phyloP scores from a whole-genome alignment of 1,140 invertebrate species.

The Neotoxoptera formosana region DNA sequence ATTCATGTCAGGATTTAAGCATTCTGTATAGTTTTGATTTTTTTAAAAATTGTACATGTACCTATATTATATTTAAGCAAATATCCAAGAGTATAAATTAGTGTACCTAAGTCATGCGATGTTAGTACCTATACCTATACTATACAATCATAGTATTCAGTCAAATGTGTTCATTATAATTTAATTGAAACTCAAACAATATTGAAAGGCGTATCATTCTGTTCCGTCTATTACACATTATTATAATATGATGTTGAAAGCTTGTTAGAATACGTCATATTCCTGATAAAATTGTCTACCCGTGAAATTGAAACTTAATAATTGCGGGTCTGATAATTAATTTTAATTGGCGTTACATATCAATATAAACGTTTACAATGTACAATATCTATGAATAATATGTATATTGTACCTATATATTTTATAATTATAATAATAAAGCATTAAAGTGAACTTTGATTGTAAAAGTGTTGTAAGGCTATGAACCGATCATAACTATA shows the following conservation, averaged over 20 bases:
- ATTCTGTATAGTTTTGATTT: not conserved
- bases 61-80: not conserved
- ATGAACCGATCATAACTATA: not conserved
- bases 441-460: not conserved
- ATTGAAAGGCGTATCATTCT: not conserved
- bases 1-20: not conserved
- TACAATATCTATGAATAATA: not conserved
- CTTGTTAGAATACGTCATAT: not conserved
- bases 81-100: not conserved
- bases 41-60: not conserved
- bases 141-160: not conserved
- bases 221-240: not conserved
- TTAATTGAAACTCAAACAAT: not conserved
- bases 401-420: not conserved
- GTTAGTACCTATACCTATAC: not conserved
- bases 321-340: not conserved
- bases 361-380: not conserved
- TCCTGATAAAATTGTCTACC: not conserved
- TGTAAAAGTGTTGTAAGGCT: not conserved
- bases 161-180: constrained; percentile 5
- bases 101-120: not conserved
- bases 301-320: not conserved
- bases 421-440: not conserved
- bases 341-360: not conserved
- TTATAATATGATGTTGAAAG: not conserved